phyloP scores from a whole-genome alignment of 2,113 vertebrate genomes.

The Chunga burmeisteri region DNA sequence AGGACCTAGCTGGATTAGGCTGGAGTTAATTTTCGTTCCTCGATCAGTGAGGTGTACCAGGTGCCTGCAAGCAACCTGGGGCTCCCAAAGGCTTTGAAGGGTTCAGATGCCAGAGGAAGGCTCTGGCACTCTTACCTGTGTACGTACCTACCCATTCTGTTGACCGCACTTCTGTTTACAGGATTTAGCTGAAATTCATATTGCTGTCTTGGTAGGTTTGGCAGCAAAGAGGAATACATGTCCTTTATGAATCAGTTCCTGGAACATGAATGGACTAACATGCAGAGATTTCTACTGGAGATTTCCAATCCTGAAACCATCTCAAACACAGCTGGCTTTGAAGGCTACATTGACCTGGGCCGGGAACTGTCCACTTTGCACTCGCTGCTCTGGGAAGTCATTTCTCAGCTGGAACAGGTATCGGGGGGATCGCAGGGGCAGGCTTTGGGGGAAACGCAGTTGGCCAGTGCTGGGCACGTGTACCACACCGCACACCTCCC shows the following conservation, averaged over 20 bases:
- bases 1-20: neutral
- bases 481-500: neutral
- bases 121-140: neutral
- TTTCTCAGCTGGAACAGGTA: conserved; percentile 95
- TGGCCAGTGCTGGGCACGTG: neutral
- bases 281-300: conserved; percentile 95
- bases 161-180: neutral
- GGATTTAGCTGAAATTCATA: neutral
- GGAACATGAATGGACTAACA: conserved; percentile 96
- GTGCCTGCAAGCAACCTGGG: neutral
- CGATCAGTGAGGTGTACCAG: neutral
- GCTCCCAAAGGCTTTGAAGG: neutral
- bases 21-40: neutral
- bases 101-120: neutral
- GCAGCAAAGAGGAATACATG: conserved; percentile 98
- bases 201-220: conserved; percentile 79
- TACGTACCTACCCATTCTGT: neutral
- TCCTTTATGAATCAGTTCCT: conserved; percentile 99
- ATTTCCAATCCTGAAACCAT: conserved; percentile 96
- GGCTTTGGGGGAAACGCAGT: neutral
- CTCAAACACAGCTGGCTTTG: conserved; percentile 94
- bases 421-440: neutral
- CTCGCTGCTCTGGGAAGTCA: conserved; percentile 90
- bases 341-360: conserved; percentile 96
- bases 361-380: conserved; percentile 93